These are phyloP conservation scores for Tribolium freemani DNA, from an alignment of 2,888 invertebrate genomes.

Conservation along the genomic window DNA sequence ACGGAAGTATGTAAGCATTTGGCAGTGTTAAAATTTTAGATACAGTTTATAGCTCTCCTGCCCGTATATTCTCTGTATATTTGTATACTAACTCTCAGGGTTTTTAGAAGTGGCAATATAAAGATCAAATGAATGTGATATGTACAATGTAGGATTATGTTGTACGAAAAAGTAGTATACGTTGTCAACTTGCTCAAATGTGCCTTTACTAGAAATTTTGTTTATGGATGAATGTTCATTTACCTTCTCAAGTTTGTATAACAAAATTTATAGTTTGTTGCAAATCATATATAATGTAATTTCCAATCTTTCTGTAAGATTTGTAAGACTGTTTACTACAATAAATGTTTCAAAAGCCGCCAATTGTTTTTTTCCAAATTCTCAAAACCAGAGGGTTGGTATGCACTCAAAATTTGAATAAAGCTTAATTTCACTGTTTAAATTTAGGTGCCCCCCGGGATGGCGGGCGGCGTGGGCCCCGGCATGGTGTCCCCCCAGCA, in stretches of 20 bases:
- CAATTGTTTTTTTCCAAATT: constrained; percentile 50
- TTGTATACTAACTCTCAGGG: constrained; percentile 65
- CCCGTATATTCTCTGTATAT: constrained; percentile 36
- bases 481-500: constrained; percentile 68
- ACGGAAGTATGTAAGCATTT: constrained; percentile 28
- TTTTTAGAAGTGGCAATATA: constrained; percentile 61
- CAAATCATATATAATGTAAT: constrained; percentile 49
- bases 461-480: constrained; percentile 62
- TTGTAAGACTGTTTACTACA: constrained; percentile 53
- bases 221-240: constrained; percentile 43
- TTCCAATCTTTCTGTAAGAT: constrained; percentile 50
- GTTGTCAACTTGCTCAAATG: constrained; percentile 66
- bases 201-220: constrained; percentile 62
- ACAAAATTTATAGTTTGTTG: constrained; percentile 44
- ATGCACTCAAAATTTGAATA: constrained; percentile 17
- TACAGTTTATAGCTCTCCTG: constrained; percentile 40
- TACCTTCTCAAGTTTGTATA: constrained; percentile 47
- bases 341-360: constrained; percentile 52
- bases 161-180: constrained; percentile 59
- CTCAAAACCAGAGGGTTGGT: constrained; percentile 56
- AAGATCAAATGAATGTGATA: constrained; percentile 61
- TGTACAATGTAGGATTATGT: constrained; percentile 59
- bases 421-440: neutral
- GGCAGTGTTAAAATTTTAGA: constrained; percentile 33
- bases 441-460: constrained; percentile 64